Conservation (phyloP, 2,113 vertebrate species). For the Platichthys stellatus region DNA sequence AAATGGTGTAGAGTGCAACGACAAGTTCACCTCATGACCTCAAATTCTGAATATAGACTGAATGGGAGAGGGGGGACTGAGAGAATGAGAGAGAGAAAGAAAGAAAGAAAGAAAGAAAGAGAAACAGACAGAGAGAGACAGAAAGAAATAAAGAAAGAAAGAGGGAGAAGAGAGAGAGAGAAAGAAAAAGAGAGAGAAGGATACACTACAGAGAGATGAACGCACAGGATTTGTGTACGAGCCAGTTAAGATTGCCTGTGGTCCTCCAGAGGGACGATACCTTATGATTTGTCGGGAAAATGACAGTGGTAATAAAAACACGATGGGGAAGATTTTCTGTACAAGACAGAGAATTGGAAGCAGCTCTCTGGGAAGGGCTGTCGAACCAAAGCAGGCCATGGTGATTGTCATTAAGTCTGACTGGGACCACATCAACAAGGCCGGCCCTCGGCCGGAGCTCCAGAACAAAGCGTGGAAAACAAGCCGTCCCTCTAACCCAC, state of each 20-base stretch:
- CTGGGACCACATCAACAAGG: conserved; percentile 72
- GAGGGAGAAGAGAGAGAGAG: conserved; percentile 24
- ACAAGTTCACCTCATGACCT: conserved; percentile 51
- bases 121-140: neutral
- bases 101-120: conserved; percentile 30
- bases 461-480: conserved; percentile 64
- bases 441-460: conserved; percentile 28
- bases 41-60: conserved; percentile 41
- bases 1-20: conserved; percentile 35
- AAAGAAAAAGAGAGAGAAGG: conserved; percentile 5
- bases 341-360: conserved; percentile 46
- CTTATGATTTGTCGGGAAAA: conserved; percentile 69
- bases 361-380: conserved; percentile 46
- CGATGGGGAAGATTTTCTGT: conserved; percentile 56
- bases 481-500: conserved; percentile 57
- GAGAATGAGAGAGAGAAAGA: conserved; percentile 4
- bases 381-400: conserved; percentile 45
- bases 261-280: conserved; percentile 46
- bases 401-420: conserved; percentile 67
- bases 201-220: conserved; percentile 14
- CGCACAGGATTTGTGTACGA: conserved; percentile 24
- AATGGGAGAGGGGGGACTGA: conserved; percentile 31
- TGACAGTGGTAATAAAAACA: conserved; percentile 76
- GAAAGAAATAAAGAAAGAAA: conserved; percentile 27
- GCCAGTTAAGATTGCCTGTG: conserved; percentile 43